Conservation (phyloP, 2,888 invertebrate species). For the Andrena praecox region DNA sequence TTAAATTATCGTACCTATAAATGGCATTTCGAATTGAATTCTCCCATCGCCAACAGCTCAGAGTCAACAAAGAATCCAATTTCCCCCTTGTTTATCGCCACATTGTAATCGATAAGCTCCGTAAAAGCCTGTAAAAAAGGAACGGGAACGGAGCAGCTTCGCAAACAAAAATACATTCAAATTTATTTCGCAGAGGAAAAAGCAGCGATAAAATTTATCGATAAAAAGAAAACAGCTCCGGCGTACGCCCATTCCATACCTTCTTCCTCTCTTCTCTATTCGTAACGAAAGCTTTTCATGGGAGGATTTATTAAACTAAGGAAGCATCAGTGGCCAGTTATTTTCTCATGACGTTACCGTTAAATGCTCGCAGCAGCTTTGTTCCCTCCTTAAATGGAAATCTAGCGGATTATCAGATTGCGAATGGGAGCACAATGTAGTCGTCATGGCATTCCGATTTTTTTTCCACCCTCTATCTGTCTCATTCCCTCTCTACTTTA, state of each 20-base stretch:
- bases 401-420: slow-evolving; percentile 9
- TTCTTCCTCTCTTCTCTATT: not conserved
- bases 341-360: not conserved
- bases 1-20: too few relatives aligned
- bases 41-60: not conserved
- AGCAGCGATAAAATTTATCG: slow-evolving; percentile 1
- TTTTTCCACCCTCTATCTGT: not conserved
- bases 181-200: not conserved
- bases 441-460: slow-evolving; percentile 15
- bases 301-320: not conserved
- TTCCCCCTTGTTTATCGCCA: not conserved
- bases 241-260: not conserved
- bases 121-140: not conserved
- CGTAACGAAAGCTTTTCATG: not conserved
- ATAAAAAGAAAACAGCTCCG: not conserved
- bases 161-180: slow-evolving; percentile 2
- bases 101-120: slow-evolving; percentile 1
- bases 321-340: not conserved
- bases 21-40: not conserved
- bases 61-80: slow-evolving; percentile 14
- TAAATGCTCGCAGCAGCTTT: not conserved
- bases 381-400: not conserved
- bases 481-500: not conserved
- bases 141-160: not conserved
- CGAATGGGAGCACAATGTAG: slow-evolving; percentile 17